Conservation (phyloP, 2,888 invertebrate species). For the Phania funesta region DNA sequence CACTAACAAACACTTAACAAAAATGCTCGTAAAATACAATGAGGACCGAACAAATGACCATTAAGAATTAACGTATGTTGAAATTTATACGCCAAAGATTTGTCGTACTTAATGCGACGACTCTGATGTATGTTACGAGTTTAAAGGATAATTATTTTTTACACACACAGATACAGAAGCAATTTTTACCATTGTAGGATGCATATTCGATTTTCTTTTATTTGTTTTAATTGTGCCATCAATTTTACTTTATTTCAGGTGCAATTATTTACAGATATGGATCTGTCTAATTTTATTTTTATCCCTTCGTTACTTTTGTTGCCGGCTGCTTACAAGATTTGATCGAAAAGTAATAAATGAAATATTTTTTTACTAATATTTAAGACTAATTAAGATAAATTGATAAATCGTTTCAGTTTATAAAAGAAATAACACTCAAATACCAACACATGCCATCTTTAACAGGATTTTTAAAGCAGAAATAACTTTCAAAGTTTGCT, state of each 20-base stretch:
- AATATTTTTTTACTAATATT: conserved; percentile 46
- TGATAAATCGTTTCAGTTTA: conserved; percentile 64
- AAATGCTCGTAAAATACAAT: conserved; percentile 76
- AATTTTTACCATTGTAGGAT: not conserved
- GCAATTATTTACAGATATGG: not conserved
- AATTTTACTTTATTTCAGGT: conserved; percentile 5
- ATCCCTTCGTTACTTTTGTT: not conserved
- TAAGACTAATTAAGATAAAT: conserved; percentile 73
- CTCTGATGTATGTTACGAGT: not conserved
- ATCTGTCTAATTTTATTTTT: conserved; percentile 9
- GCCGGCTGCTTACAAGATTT: conserved; percentile 11
- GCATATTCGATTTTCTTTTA: not conserved
- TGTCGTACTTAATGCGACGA: not conserved
- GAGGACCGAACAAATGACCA: not conserved
- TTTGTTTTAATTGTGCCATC: not conserved
- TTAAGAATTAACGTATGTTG: not conserved
- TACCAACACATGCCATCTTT: not conserved
- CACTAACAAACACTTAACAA: conserved; percentile 72
- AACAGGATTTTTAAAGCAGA: too few species aligned
- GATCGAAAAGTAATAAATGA: conserved; percentile 16
- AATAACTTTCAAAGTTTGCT: too few species aligned
- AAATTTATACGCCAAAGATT: not conserved
- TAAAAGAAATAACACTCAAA: not conserved
- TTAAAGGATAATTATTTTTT: not conserved
- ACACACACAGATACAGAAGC: not conserved